Percentiles rank a stretch among this genome's conserved stretches.
phyloP scores from a whole-genome alignment of 64 coral and sea anemone species.

The Montipora efflorescens region DNA sequence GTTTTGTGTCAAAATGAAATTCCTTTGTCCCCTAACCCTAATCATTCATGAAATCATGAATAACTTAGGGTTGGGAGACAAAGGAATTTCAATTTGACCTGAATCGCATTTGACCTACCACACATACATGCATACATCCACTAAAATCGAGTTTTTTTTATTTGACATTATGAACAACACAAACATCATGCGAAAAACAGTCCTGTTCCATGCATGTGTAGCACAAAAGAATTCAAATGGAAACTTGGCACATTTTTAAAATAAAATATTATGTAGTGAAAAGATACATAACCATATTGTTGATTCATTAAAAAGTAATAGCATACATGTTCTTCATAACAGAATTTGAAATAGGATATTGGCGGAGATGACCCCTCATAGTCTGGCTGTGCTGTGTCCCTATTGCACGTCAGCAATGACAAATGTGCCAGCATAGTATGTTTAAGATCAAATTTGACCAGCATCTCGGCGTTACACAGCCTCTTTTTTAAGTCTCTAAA shows the following conservation, averaged over 20 bases:
- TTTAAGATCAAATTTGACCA: too few species aligned
- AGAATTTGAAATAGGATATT: too few species aligned
- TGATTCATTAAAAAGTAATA: not conserved
- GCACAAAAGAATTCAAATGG: conserved; percentile 17
- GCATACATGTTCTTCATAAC: too few species aligned
- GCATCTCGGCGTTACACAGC: too few species aligned
- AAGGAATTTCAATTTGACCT: not conserved
- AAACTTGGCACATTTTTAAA: conserved; percentile 1
- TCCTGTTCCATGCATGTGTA: conserved; percentile 1
- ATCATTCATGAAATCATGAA: conserved; percentile 5
- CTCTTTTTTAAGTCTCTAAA: too few species aligned
- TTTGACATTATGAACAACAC: not conserved
- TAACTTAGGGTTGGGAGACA: not conserved
- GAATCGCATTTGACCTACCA: not conserved
- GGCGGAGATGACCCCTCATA: too few species aligned
- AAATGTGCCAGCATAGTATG: too few species aligned
- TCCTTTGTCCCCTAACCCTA: too few species aligned
- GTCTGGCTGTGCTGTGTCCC: too few species aligned
- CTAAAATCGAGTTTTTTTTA: not conserved
- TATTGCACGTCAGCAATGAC: too few species aligned
- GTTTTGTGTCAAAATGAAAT: conserved; percentile 5
- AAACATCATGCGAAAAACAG: not conserved
- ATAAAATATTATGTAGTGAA: not conserved
- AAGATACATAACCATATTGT: not conserved
- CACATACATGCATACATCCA: not conserved